Base-by-base conservation (phyloP, 2,888 invertebrate genomes). In the Octonoba sinensis region DNA sequence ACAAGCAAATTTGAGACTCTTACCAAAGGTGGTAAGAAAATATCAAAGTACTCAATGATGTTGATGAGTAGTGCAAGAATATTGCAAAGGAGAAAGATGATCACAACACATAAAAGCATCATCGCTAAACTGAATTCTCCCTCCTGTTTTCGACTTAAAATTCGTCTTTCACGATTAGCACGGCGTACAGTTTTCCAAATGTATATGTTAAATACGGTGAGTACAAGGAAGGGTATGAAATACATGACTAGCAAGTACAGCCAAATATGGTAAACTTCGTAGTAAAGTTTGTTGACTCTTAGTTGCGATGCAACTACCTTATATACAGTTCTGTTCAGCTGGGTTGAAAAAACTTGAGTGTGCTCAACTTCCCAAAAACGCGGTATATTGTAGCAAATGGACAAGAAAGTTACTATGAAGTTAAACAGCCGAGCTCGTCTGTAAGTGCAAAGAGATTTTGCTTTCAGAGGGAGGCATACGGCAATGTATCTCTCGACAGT, bases 91-190 rank as follows among this genome's bases (percentile, higher is more conserved):
- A 97, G 94, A 90, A 98, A 97, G 2, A 97, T 97, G 67, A 95
- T 92, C 51, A 97, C 97, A 15, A 98, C 96, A 87, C 95, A 95
- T 56, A 97, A 92, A 82, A 98, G 90, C 97, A 98, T 98, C 70
- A 96, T 95, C 47, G 97, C 97, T 83, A 97, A 91, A n/a, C 96
- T 95, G 85, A 97, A 96, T 90, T 98, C 97, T 49, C 96, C 93
- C 85, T 94, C 93, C 89, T 97, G 96, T 70, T 94, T 92, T 66
- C 96, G 93, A 66, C 96, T 96, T 76, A 97, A 91, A 0, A 95
- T 93, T 87, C 95, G 95, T 11, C 97, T 93, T 88, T 97, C 96
- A 60, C 93, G 91, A 89, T 96, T 96, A 49, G 97, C 97, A 86
- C 93, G 92, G 84, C 95, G 92, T 84, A 97, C 96, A 90, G 96